Conservation (phyloP, 2,113 vertebrate genomes). For the Tragulus kanchil region DNA sequence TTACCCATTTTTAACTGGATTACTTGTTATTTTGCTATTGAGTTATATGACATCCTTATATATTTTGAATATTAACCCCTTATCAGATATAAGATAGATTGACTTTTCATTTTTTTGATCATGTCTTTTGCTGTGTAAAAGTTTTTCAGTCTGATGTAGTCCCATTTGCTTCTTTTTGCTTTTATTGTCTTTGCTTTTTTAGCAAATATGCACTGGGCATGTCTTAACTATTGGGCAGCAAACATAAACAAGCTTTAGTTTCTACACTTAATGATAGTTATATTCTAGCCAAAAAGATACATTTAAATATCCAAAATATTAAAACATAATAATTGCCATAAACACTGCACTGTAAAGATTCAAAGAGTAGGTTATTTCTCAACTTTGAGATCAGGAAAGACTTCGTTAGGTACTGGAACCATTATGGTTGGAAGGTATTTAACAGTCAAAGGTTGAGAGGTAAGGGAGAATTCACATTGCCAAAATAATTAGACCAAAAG, state of each 20-base stretch:
- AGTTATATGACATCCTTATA: not conserved
- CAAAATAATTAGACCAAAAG: not conserved
- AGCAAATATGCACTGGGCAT: not conserved
- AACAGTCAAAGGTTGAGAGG: not conserved
- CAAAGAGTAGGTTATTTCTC: slow-evolving; percentile 37
- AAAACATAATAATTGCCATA: not conserved
- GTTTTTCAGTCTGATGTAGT: not conserved
- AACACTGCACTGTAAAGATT: not conserved
- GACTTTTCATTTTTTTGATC: not conserved
- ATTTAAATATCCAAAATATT: not conserved
- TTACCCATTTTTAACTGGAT: not conserved
- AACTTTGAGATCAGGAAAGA: not conserved
- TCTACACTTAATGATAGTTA: not conserved
- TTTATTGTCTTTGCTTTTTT: not conserved
- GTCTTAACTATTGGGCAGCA: not conserved
- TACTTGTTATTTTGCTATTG: not conserved
- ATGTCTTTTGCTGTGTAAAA: not conserved
- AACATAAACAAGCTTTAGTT: not conserved
- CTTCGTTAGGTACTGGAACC: not conserved
- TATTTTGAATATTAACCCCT: not conserved
- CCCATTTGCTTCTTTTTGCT: not conserved
- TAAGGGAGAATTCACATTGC: not conserved
- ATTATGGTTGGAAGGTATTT: not conserved
- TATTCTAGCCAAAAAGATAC: slow-evolving; percentile 4
- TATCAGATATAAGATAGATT: not conserved